These are phyloP conservation scores for Ethmia dodecea DNA, from an alignment of 2,888 invertebrate genomes.

Conservation along the genomic window DNA sequence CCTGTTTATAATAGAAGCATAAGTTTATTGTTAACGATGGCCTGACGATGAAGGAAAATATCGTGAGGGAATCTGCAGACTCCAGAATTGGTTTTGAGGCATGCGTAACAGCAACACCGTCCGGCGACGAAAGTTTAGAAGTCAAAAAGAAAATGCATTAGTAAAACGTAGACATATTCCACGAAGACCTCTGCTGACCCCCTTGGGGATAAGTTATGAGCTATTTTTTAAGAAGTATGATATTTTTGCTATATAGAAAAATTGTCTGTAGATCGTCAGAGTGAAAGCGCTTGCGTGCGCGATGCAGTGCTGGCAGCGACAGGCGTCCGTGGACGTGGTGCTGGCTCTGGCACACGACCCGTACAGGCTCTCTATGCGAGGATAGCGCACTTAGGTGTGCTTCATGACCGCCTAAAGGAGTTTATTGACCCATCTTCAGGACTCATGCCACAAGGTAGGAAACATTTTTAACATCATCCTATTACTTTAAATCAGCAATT, in stretches of 20 bases:
- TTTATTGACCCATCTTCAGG: slow-evolving; percentile 87
- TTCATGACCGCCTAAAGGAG: slow-evolving; percentile 88
- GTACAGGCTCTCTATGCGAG: slow-evolving; percentile 83
- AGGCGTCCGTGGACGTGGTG: slow-evolving; percentile 90
- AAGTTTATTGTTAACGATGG: too few species aligned
- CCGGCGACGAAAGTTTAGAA: too few species aligned
- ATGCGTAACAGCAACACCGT: too few species aligned
- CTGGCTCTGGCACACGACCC: slow-evolving; percentile 45
- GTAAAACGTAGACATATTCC: too few species aligned
- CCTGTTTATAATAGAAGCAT: too few species aligned
- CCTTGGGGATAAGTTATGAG: too few species aligned
- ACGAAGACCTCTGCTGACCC: too few species aligned
- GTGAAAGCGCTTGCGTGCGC: slow-evolving; percentile 72
- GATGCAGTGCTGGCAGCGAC: slow-evolving; percentile 92
- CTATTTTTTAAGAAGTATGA: too few species aligned
- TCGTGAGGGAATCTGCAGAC: too few species aligned
- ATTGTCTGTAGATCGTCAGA: slow-evolving; percentile 31
- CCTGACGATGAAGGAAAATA: too few species aligned
- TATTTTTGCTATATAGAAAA: not conserved
- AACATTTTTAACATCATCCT: slow-evolving; percentile 5
- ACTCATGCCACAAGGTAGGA: slow-evolving; percentile 77
- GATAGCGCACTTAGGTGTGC: slow-evolving; percentile 90
- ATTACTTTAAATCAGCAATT: not conserved
- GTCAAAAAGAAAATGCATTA: too few species aligned
- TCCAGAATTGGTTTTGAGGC: too few species aligned